Evolutionary conservation across 1,140 invertebrate species (phyloP).

Genomic region (Neuroterus valhalla): DNA sequence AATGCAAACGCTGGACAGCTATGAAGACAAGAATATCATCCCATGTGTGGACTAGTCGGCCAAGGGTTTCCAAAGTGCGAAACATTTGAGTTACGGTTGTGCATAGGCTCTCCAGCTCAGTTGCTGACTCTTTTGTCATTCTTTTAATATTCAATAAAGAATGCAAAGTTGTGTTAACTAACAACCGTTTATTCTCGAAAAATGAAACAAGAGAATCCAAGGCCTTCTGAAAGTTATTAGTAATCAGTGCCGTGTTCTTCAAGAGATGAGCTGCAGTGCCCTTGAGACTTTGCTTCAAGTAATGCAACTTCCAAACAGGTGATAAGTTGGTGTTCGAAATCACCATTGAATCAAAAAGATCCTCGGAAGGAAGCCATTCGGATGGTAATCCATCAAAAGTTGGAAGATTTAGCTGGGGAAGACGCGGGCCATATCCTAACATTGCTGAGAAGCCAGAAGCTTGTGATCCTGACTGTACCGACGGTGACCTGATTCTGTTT

Average conservation of each 20-base stretch:
- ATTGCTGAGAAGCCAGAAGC: too few species aligned
- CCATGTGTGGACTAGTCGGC: constrained; percentile 39
- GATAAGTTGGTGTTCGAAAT: constrained; percentile 30
- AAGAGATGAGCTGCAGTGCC: constrained; percentile 36
- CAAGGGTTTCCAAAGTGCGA: too few species aligned
- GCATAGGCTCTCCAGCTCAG: neutral
- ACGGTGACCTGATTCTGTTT: neutral
- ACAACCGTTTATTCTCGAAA: constrained; percentile 42
- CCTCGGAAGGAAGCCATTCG: constrained; percentile 39
- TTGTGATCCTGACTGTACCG: neutral
- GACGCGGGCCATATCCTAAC: neutral
- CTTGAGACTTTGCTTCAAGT: constrained; percentile 37
- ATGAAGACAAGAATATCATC: constrained; percentile 41
- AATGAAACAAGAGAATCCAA: constrained; percentile 36
- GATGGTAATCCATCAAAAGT: neutral
- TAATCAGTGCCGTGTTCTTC: constrained; percentile 41
- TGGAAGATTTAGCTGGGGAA: neutral
- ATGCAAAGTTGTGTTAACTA: constrained; percentile 38
- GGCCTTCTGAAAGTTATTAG: constrained; percentile 41
- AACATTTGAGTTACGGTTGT: constrained; percentile 34
- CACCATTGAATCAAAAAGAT: constrained; percentile 43
- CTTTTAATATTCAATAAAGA: constrained; percentile 31
- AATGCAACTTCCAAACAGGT: constrained; percentile 45
- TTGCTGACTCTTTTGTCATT: constrained; percentile 33
- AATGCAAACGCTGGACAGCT: constrained; percentile 32